Evolutionary conservation across 2,888 invertebrate genomes (phyloP).

Genomic region (Pycnomerus fuliginosus): DNA sequence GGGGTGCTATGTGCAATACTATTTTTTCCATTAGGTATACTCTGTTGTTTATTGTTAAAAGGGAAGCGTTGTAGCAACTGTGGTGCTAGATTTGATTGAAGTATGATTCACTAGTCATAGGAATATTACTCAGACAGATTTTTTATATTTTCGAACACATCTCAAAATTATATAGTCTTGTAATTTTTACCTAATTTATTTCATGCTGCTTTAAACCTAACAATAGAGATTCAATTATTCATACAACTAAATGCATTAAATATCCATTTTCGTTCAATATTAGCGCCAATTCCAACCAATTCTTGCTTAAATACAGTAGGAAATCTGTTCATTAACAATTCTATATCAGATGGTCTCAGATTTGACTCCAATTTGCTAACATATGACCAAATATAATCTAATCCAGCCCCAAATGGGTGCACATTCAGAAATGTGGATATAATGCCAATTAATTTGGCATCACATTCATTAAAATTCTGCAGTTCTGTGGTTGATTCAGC

Average conservation of each 20-base stretch:
- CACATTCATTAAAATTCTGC: constrained; percentile 54
- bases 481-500: constrained; percentile 3
- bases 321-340: constrained; percentile 74
- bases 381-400: constrained; percentile 89
- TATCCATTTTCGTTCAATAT: constrained; percentile 83
- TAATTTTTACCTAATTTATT: neutral
- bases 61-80: constrained; percentile 86
- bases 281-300: constrained; percentile 79
- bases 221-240: neutral
- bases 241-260: constrained; percentile 66
- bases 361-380: constrained; percentile 76
- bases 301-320: constrained; percentile 78
- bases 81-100: constrained; percentile 80
- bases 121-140: neutral
- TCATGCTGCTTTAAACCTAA: too few species aligned
- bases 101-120: too few species aligned
- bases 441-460: constrained; percentile 80
- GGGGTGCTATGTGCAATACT: constrained; percentile 82
- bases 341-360: constrained; percentile 73
- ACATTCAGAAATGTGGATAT: constrained; percentile 89
- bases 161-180: neutral
- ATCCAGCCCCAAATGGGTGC: constrained; percentile 89
- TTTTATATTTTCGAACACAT: neutral
- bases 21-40: constrained; percentile 83
- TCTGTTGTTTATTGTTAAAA: constrained; percentile 82